Percentiles rank a stretch among this genome's conserved stretches.
These are phyloP conservation scores for Protosalanx chinensis DNA, from an alignment of 2,797 vertebrate genomes.

Conservation along the genomic window DNA sequence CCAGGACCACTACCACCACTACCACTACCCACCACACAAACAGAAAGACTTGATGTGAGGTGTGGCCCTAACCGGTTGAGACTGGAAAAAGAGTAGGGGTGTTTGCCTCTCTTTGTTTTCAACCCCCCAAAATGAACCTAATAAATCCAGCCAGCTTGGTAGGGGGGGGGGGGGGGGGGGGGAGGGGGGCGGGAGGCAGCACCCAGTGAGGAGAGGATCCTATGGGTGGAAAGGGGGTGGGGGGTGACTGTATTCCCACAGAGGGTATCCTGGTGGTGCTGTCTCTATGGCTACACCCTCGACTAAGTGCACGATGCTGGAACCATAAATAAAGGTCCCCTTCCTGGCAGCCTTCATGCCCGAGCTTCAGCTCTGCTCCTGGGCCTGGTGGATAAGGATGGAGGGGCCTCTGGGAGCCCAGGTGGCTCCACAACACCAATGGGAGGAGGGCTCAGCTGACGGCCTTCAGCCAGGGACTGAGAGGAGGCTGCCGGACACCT, in stretches of 20 bases:
- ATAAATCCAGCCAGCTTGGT: too few species aligned
- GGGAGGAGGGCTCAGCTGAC: not conserved
- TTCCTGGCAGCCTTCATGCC: conserved; percentile 7
- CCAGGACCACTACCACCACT: too few species aligned
- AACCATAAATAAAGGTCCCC: conserved; percentile 6
- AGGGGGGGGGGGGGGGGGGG: too few species aligned
- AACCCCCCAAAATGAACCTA: not conserved
- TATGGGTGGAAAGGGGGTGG: not conserved
- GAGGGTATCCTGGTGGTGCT: conserved; percentile 1
- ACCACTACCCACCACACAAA: conserved; percentile 5
- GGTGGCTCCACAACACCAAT: not conserved
- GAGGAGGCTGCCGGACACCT: too few species aligned
- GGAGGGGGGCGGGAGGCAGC: too few species aligned
- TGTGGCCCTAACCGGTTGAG: conserved; percentile 35
- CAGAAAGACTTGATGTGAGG: conserved; percentile 43
- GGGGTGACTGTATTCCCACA: not conserved
- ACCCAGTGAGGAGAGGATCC: not conserved
- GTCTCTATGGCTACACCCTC: conserved; percentile 29
- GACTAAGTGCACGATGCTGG: conserved; percentile 8
- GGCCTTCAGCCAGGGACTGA: not conserved
- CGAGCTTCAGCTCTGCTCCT: conserved; percentile 16
- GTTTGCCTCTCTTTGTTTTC: not conserved
- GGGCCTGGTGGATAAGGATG: not conserved
- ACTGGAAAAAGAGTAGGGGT: conserved; percentile 12
- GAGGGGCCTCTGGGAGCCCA: not conserved